Evolutionary conservation across 2,113 vertebrate species (phyloP).

Genomic region (Peromyscus leucopus): DNA sequence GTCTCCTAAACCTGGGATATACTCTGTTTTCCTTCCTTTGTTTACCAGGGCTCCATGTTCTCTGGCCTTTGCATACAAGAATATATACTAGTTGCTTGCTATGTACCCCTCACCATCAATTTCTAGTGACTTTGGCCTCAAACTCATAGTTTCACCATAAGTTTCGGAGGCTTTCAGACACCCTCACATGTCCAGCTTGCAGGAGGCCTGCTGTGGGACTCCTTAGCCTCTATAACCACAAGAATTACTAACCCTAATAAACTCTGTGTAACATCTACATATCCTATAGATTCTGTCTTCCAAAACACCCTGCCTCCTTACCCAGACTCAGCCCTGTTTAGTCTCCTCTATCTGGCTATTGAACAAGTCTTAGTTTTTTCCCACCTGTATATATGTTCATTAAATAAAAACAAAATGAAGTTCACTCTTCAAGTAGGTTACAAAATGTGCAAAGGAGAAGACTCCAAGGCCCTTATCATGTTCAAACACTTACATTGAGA

Average conservation of each 20-base stretch:
- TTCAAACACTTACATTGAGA: slow-evolving; percentile 46
- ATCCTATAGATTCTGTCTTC: background rate
- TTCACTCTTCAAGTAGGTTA: slow-evolving; percentile 22
- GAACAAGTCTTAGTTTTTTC: background rate
- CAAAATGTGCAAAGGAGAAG: slow-evolving; percentile 8
- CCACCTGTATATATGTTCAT: background rate
- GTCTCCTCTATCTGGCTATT: background rate
- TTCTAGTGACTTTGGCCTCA: background rate
- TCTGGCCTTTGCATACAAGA: background rate
- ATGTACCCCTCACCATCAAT: background rate
- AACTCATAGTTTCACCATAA: background rate
- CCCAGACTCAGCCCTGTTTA: background rate
- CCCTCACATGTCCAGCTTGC: background rate
- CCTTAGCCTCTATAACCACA: background rate
- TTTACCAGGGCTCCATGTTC: background rate
- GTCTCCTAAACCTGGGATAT: background rate
- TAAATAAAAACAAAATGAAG: no score
- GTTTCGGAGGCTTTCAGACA: background rate
- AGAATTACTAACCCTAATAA: background rate
- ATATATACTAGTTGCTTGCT: background rate
- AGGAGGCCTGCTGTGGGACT: background rate
- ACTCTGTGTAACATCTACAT: background rate
- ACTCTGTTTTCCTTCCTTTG: background rate
- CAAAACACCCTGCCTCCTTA: background rate
- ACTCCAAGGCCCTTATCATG: background rate